Evolutionary conservation across 2,888 invertebrate genomes (phyloP).

Genomic region (Helobdella robusta): DNA sequence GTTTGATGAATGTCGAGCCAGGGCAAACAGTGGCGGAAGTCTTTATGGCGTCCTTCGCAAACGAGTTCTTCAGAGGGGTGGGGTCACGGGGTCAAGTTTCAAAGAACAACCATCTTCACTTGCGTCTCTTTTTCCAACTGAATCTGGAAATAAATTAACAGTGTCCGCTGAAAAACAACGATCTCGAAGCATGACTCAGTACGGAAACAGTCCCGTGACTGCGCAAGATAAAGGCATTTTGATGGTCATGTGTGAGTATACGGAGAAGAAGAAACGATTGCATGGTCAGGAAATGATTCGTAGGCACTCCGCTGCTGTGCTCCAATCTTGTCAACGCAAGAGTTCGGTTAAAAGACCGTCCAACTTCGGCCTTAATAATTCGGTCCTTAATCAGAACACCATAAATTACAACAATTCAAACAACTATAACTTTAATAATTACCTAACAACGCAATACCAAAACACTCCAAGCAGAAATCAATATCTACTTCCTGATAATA

Average conservation of each 20-base stretch:
- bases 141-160: not conserved
- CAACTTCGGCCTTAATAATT: not conserved
- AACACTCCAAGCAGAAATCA: too few relatives aligned
- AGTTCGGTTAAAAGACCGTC: conserved; percentile 8
- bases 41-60: conserved; percentile 32
- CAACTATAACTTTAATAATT: too few relatives aligned
- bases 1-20: conserved; percentile 32
- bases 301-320: conserved; percentile 23
- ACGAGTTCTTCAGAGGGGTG: conserved; percentile 27
- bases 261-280: conserved; percentile 28
- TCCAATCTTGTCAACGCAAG: conserved; percentile 4
- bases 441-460: conserved; percentile 6
- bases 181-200: conserved; percentile 31
- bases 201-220: conserved; percentile 20
- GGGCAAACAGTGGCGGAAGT: conserved; percentile 33
- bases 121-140: not conserved
- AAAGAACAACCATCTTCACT: conserved; percentile 9
- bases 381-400: too few relatives aligned
- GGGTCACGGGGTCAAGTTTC: conserved; percentile 8
- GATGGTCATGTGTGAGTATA: conserved; percentile 32
- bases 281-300: conserved; percentile 24
- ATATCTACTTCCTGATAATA: not conserved
- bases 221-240: conserved; percentile 31
- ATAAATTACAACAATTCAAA: too few relatives aligned
- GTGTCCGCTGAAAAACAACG: conserved; percentile 26